These are phyloP conservation scores for Aplysia californica DNA, from an alignment of 1,140 invertebrate species.

Conservation along the genomic window DNA sequence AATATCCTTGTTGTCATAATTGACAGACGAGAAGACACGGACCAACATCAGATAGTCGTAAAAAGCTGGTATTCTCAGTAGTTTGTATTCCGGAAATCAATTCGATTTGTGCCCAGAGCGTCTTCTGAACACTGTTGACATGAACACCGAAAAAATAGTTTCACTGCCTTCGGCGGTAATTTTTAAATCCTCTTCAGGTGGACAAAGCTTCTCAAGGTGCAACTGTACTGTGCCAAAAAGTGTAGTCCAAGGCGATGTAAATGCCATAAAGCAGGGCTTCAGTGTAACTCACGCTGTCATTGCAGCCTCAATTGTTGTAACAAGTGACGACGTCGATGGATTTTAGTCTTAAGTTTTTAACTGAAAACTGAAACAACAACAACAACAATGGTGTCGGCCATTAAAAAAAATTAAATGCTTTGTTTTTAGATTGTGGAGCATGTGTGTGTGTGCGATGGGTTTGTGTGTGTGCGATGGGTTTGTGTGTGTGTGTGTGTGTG, in stretches of 20 bases:
- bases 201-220: background rate
- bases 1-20: background rate
- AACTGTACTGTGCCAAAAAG: background rate
- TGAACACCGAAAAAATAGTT: slow-evolving; percentile 12
- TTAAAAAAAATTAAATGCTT: too few relatives aligned
- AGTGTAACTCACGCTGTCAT: slow-evolving; percentile 4
- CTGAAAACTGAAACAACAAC: too few relatives aligned
- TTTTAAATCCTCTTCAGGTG: background rate
- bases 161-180: slow-evolving; percentile 2
- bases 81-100: slow-evolving; percentile 16
- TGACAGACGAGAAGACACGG: slow-evolving; percentile 4
- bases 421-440: too few relatives aligned
- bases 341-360: too few relatives aligned
- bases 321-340: too few relatives aligned
- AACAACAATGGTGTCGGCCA: too few relatives aligned
- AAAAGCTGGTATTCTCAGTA: slow-evolving; percentile 14
- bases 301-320: too few relatives aligned
- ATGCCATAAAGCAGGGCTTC: slow-evolving; percentile 1
- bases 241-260: slow-evolving; percentile 1
- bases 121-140: slow-evolving; percentile 4
- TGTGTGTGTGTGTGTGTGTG: too few relatives aligned
- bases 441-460: too few relatives aligned
- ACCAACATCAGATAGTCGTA: background rate
- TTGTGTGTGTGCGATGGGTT: too few relatives aligned
- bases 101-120: slow-evolving; percentile 8